Base-by-base conservation (phyloP, 2,797 vertebrate species). In the Phoeniculus purpureus region DNA sequence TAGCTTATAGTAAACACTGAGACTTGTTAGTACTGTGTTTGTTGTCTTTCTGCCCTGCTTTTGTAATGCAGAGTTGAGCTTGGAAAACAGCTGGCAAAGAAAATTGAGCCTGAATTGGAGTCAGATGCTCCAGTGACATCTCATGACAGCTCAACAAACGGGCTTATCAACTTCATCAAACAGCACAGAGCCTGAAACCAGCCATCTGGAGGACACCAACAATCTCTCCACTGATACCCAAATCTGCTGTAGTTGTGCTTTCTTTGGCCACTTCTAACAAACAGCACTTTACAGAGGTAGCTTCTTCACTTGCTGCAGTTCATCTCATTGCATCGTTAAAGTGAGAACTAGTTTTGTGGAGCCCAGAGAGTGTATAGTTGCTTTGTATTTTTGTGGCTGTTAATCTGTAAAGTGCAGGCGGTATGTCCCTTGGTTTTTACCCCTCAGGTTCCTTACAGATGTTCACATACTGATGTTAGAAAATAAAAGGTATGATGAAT, bases 71-170 rank as follows among this genome's bases (percentile, higher is more conserved):
- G 99, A 60, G 99, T 99, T 54, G 99, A 99, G 91, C 98, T 99
- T 87, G 99, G 99, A 64, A 99, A 99, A 91, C 99, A 99, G 92
- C 97, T 99, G 92, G 99, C 98, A 27, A 99, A 99, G 98, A 98
- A 99, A 96, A 99, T 99, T 14, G 99, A 99, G 91, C 98, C 99
- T 0, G 99, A 99, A 89, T 98, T 99, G 87, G 98, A 98, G 31
- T 98, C 98, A 52, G 89, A 96, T 8, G 89, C 96, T 12, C 97
- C 98, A 14, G 98, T 99, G 94, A 98, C 98, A 83, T 99, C 99
- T 78, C 99, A 99, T 1, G 99, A 99, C 94, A 96, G 98, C 67
- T 99, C 99, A 87, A 99, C 99, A 93, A 99, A 99, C 1, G 99
- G 99, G 89, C 98, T 99, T 86, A 99, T 99, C 94, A 98, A 85